A percentile compares a stretch with the other conserved stretches of the same genome.
Evolutionary conservation across 2,113 vertebrate species (phyloP).

Genomic region (Atrichornis clamosus): DNA sequence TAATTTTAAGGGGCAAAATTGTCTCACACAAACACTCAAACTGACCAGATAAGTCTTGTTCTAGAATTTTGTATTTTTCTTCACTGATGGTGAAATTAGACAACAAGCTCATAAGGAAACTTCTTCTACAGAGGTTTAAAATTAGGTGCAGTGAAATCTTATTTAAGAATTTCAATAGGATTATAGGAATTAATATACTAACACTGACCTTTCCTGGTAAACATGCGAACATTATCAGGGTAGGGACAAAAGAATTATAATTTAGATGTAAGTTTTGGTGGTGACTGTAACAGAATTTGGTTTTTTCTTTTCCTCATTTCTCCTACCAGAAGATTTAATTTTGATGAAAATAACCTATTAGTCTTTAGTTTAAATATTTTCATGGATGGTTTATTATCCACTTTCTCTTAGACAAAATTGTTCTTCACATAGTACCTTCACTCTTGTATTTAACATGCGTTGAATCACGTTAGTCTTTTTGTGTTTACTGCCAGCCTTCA

Average conservation of each 20-base stretch:
- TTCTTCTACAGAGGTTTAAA: background rate
- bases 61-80: background rate
- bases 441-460: background rate
- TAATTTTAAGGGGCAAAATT: background rate
- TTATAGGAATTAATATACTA: background rate
- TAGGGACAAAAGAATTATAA: background rate
- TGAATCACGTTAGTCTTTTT: background rate
- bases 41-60: background rate
- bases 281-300: background rate
- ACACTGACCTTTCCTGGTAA: background rate
- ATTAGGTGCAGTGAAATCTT: background rate
- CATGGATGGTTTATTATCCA: background rate
- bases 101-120: background rate
- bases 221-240: background rate
- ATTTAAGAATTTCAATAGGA: background rate
- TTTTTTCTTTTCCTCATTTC: background rate
- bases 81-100: background rate
- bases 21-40: background rate
- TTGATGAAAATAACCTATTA: background rate
- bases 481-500: background rate
- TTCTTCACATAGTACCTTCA: background rate
- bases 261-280: background rate
- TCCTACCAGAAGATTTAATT: background rate
- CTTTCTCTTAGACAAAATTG: background rate
- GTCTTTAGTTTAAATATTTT: background rate